These are phyloP conservation scores for Panthera tigris DNA, from an alignment of 2,113 vertebrate genomes.

Conservation along the genomic window DNA sequence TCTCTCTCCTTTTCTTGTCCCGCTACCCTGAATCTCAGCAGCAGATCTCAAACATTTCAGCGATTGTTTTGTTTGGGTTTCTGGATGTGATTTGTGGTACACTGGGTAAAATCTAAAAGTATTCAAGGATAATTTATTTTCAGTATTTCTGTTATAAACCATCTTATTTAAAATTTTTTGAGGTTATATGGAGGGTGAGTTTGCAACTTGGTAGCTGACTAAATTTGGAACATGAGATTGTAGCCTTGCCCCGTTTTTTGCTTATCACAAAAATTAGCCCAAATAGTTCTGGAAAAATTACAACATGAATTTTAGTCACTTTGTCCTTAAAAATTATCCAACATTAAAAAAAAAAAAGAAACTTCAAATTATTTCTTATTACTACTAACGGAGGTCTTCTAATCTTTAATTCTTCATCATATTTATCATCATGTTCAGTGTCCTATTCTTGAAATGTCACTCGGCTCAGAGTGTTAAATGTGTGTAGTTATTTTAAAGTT, in stretches of 20 bases:
- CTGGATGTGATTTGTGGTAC: constrained; percentile 80
- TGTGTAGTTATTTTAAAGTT: neutral
- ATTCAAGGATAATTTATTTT: constrained; percentile 81
- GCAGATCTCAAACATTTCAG: constrained; percentile 47
- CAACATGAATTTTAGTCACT: constrained; percentile 48
- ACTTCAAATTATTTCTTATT: neutral
- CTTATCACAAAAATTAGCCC: constrained; percentile 61
- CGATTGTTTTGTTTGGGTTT: constrained; percentile 77
- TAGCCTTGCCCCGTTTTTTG: constrained; percentile 60
- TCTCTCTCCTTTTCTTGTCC: constrained; percentile 8
- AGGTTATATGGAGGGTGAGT: constrained; percentile 46
- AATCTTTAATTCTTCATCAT: neutral
- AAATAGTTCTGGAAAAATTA: constrained; percentile 68
- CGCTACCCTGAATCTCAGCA: constrained; percentile 48
- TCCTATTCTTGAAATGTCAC: neutral
- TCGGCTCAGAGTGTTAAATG: neutral
- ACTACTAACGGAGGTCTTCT: neutral
- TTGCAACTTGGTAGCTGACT: constrained; percentile 72
- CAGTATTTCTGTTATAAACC: constrained; percentile 80
- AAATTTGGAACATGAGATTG: constrained; percentile 73
- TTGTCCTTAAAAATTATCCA: constrained; percentile 35
- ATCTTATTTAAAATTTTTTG: constrained; percentile 74
- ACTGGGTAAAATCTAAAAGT: constrained; percentile 76
- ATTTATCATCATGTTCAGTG: neutral
- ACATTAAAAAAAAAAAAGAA: neutral